These are phyloP conservation scores for Sminthurides aquaticus DNA, from an alignment of 2,888 invertebrate species.

Conservation along the genomic window DNA sequence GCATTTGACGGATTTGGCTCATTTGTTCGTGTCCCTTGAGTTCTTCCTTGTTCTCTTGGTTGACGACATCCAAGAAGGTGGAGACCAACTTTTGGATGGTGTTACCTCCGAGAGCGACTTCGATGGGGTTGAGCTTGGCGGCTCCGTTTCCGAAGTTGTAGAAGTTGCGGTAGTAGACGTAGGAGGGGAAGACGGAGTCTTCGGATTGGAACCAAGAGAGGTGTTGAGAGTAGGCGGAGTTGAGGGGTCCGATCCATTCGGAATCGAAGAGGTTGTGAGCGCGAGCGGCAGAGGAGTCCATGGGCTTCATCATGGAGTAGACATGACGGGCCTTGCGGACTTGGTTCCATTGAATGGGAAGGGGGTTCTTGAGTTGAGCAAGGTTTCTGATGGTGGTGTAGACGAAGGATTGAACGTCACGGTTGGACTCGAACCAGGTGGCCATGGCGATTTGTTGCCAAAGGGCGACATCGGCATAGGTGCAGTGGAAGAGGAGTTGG, in stretches of 20 bases:
- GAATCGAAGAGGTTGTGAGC: background rate
- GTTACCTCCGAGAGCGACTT: slow-evolving; percentile 18
- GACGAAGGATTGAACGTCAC: too few species aligned
- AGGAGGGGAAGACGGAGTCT: background rate
- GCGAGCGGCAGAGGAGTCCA: background rate
- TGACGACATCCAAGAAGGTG: slow-evolving; percentile 9
- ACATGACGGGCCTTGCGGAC: background rate
- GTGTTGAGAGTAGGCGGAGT: background rate
- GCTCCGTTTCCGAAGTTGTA: slow-evolving; percentile 22
- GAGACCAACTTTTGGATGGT: slow-evolving; percentile 17
- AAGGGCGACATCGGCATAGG: too few species aligned
- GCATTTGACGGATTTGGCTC: slow-evolving; percentile 14
- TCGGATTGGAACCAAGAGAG: background rate
- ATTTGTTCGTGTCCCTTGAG: slow-evolving; percentile 10
- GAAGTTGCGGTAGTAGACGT: slow-evolving; percentile 23
- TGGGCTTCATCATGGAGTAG: background rate
- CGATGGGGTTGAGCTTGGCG: slow-evolving; percentile 11
- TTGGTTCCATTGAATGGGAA: background rate
- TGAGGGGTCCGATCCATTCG: background rate
- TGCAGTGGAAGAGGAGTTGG: too few species aligned
- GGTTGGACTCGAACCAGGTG: too few species aligned
- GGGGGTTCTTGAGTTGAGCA: background rate
- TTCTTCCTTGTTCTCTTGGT: background rate
- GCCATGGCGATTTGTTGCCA: too few species aligned
- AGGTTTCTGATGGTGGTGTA: too few species aligned